Conservation (phyloP, 2,888 invertebrate species). For the Creontiades dilutus region DNA sequence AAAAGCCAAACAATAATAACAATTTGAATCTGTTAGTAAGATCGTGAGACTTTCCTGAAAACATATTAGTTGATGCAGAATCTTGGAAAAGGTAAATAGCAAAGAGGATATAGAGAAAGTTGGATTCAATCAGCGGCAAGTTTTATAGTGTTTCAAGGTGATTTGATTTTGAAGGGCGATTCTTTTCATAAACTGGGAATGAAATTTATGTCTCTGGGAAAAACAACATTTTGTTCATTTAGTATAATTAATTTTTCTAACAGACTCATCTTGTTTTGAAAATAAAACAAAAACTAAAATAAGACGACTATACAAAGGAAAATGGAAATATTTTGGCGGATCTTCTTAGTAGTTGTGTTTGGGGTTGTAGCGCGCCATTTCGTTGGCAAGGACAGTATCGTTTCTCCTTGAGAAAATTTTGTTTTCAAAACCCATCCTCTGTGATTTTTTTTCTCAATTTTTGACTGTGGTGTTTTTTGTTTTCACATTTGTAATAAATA, state of each 20-base stretch:
- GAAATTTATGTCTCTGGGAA: no score
- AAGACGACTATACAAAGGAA: neutral
- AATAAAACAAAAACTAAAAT: neutral
- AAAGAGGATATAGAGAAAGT: no score
- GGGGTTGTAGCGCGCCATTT: conserved; percentile 12
- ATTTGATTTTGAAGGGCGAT: no score
- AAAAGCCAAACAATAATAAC: neutral
- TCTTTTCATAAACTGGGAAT: no score
- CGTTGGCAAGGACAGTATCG: neutral
- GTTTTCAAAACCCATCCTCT: conserved; percentile 2
- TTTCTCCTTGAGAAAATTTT: neutral
- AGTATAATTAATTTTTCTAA: no score
- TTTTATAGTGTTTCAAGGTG: no score
- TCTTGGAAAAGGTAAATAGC: no score
- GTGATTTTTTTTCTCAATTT: neutral
- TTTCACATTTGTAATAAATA: neutral
- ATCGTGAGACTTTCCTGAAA: no score
- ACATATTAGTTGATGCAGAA: no score
- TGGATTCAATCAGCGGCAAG: no score
- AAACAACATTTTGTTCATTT: no score
- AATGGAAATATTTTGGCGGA: neutral
- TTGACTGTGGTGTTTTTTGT: conserved; percentile 47
- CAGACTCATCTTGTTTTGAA: no score
- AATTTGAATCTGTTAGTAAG: neutral
- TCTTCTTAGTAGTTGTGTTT: neutral